Evolutionary conservation across 2,888 invertebrate genomes (phyloP).

Genomic region (Anticlea derivata): DNA sequence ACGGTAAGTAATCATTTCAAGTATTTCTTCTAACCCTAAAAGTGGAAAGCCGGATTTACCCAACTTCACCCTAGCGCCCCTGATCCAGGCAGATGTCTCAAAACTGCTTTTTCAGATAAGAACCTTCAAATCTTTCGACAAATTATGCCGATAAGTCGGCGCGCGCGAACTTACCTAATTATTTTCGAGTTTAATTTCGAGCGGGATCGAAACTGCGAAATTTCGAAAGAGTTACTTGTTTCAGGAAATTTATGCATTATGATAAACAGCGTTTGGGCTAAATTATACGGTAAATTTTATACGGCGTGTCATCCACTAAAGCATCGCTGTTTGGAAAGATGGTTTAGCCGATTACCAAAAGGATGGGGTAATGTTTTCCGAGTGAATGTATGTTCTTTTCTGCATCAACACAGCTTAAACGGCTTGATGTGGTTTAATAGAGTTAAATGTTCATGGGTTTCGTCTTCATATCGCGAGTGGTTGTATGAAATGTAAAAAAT

Average conservation of each 20-base stretch:
- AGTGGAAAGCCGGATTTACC: neutral
- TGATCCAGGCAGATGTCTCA: conserved; percentile 20
- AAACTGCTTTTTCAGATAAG: conserved; percentile 39
- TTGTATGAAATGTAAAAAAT: no score
- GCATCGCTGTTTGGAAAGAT: no score
- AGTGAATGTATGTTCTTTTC: no score
- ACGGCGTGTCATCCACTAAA: no score
- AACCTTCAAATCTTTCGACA: conserved; percentile 45
- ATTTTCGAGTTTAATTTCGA: conserved; percentile 36
- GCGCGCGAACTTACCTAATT: conserved; percentile 37
- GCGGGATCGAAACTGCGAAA: conserved; percentile 25
- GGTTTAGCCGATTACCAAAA: no score
- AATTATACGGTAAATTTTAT: conserved; percentile 7
- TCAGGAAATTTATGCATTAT: conserved; percentile 31
- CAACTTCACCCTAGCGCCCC: neutral
- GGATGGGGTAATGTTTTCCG: no score
- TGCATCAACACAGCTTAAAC: no score
- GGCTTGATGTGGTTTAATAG: no score
- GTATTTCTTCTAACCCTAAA: no score
- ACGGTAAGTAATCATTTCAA: no score
- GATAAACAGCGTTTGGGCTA: conserved; percentile 8
- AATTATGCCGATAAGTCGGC: conserved; percentile 51
- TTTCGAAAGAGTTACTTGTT: conserved; percentile 28
- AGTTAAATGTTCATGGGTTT: no score
- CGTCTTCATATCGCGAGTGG: no score